These are phyloP conservation scores for Agonum fuliginosum DNA, from an alignment of 2,888 invertebrate genomes.

Conservation along the genomic window DNA sequence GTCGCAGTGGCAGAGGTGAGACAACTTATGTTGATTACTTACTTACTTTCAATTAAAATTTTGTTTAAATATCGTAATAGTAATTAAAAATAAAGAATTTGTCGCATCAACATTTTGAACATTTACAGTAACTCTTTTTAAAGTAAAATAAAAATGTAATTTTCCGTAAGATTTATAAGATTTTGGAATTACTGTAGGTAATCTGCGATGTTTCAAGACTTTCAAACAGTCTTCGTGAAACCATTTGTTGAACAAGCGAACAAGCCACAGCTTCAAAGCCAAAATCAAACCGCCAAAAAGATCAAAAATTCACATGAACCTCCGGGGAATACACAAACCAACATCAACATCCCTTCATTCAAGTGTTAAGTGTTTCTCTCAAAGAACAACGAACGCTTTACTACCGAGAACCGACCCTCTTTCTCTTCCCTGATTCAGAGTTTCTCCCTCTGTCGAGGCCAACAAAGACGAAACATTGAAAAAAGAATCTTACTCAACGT, in stretches of 20 bases:
- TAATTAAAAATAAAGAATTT: no score
- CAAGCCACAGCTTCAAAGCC: not conserved
- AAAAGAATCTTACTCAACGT: constrained; percentile 32
- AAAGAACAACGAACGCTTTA: constrained; percentile 51
- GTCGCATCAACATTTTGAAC: no score
- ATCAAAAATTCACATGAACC: constrained; percentile 11
- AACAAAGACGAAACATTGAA: constrained; percentile 16
- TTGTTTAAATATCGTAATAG: no score
- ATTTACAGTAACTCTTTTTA: no score
- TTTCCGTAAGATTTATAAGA: no score
- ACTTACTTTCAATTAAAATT: not conserved
- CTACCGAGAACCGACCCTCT: no score
- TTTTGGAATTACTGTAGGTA: not conserved
- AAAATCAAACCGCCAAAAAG: constrained; percentile 3
- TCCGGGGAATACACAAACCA: constrained; percentile 28
- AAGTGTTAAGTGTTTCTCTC: constrained; percentile 46
- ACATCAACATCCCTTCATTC: constrained; percentile 10
- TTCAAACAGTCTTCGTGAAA: not conserved
- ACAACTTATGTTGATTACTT: not conserved
- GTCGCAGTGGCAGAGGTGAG: constrained; percentile 98
- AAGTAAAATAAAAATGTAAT: no score
- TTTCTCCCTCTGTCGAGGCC: not conserved
- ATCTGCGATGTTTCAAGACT: no score
- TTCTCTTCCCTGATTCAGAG: not conserved
- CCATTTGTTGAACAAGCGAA: not conserved